These are phyloP conservation scores for Ormyrus nitidulus DNA, from an alignment of 2,888 invertebrate species.

Conservation along the genomic window DNA sequence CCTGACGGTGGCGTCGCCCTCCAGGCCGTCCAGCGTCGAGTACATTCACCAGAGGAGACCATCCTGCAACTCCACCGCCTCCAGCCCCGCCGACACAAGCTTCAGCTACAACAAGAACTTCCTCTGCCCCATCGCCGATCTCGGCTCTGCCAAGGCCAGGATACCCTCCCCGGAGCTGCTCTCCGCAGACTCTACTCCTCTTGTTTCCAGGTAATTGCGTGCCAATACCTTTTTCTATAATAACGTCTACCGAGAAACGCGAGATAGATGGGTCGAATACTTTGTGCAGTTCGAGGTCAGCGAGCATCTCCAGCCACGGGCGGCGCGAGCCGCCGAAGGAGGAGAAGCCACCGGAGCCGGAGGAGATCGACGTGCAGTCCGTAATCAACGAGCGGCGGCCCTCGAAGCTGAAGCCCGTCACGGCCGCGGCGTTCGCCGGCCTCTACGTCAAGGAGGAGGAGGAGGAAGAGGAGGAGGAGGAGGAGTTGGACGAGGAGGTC, in stretches of 20 bases:
- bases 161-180: constrained; percentile 54
- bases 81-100: constrained; percentile 17
- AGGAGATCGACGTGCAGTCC: constrained; percentile 71
- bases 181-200: constrained; percentile 54
- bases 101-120: constrained; percentile 38
- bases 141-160: constrained; percentile 53
- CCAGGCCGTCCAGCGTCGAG: constrained; percentile 61
- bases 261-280: neutral
- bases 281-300: constrained; percentile 49
- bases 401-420: constrained; percentile 64
- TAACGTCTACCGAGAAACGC: neutral
- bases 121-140: constrained; percentile 49
- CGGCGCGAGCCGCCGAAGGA: constrained; percentile 47
- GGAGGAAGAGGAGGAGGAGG: constrained; percentile 41
- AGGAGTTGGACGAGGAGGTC: constrained; percentile 40
- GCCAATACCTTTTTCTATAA: neutral
- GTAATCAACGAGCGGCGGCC: constrained; percentile 73
- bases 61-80: constrained; percentile 57
- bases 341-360: constrained; percentile 45
- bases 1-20: constrained; percentile 59
- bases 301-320: constrained; percentile 51
- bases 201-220: constrained; percentile 47
- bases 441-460: constrained; percentile 61
- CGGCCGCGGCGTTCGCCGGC: constrained; percentile 33
- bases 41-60: constrained; percentile 61